Percentiles rank a stretch among this genome's conserved stretches.
Conservation (phyloP, 2,113 vertebrate species). For the Grantiella picta region DNA sequence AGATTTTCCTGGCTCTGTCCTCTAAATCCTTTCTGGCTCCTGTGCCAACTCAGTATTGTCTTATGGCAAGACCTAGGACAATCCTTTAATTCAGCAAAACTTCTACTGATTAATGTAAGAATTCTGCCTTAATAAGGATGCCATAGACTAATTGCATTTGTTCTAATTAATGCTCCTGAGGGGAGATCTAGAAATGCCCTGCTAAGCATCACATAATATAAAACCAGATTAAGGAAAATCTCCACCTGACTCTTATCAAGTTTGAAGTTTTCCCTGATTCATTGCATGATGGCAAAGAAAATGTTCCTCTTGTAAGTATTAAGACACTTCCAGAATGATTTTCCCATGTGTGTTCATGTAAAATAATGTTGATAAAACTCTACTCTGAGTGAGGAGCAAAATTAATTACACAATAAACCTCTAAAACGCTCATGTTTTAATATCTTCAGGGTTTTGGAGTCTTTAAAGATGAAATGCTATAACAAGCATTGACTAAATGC, state of each 20-base stretch:
- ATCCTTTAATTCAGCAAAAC: background rate
- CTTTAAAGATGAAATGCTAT: background rate
- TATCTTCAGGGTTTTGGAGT: background rate
- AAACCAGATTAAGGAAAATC: background rate
- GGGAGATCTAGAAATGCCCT: background rate
- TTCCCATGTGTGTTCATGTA: rapidly evolving
- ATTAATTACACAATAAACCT: background rate
- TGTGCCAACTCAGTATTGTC: background rate
- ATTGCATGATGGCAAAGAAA: background rate
- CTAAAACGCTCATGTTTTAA: background rate
- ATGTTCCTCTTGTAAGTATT: background rate
- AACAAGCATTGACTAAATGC: background rate
- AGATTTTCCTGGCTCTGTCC: background rate
- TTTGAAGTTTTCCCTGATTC: background rate
- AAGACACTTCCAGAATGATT: background rate
- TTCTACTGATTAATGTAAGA: slow-evolving; percentile 7
- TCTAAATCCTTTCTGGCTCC: background rate
- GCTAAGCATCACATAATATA: background rate
- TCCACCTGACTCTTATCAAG: background rate
- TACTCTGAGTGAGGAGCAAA: background rate
- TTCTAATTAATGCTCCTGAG: background rate
- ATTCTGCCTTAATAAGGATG: background rate
- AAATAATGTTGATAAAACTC: background rate
- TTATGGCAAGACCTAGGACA: background rate
- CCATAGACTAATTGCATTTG: background rate